Evolutionary conservation across 1,140 invertebrate genomes (phyloP).

Genomic region (Ganaspis sp.): DNA sequence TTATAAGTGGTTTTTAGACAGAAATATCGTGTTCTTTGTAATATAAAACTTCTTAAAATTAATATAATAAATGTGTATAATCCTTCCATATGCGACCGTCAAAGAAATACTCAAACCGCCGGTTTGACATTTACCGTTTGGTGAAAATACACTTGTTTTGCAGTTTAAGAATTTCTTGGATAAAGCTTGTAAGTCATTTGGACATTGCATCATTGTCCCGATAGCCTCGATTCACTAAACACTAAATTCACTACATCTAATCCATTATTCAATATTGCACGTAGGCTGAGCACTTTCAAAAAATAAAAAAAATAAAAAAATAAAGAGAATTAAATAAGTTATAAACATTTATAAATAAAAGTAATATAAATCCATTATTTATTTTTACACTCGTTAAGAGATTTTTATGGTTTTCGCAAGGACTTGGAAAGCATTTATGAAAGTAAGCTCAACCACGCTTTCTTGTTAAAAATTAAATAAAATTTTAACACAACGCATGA

Average conservation of each 20-base stretch:
- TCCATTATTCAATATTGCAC: constrained; percentile 43
- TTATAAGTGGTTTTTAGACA: too few species aligned
- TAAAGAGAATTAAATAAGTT: too few species aligned
- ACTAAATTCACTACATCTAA: constrained; percentile 53
- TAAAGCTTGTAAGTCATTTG: constrained; percentile 49
- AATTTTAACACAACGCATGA: not conserved
- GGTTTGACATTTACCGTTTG: not conserved
- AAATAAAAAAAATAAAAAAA: not conserved
- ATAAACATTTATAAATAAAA: not conserved
- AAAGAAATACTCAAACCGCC: constrained; percentile 48
- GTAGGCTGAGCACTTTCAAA: not conserved
- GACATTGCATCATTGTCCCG: constrained; percentile 66
- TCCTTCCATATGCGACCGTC: constrained; percentile 37
- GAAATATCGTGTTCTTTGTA: too few species aligned
- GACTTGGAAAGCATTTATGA: not conserved
- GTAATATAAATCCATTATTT: not conserved
- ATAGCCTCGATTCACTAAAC: constrained; percentile 64
- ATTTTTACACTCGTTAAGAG: not conserved
- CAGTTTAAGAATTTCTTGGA: constrained; percentile 52
- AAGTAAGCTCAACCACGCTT: not conserved
- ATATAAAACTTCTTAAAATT: constrained; percentile 40
- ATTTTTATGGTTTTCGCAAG: too few species aligned
- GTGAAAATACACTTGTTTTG: not conserved
- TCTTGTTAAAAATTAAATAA: not conserved
- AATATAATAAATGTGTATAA: constrained; percentile 42